Conservation (phyloP, 1,140 invertebrate genomes). For the Trachymyrmex cornetzi region DNA sequence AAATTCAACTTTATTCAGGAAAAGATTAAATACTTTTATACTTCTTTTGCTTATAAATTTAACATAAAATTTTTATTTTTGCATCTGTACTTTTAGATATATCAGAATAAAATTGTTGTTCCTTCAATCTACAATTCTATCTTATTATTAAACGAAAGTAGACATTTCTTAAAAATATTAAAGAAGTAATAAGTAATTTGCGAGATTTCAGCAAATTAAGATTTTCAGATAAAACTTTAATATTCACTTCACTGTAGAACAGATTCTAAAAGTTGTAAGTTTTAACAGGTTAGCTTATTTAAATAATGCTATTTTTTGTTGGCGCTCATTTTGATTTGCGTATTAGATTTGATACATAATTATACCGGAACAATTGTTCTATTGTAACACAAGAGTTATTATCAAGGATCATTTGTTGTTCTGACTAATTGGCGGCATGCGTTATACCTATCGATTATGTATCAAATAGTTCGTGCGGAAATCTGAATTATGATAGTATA, state of each 20-base stretch:
- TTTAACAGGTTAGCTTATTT: background rate
- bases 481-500: background rate
- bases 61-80: background rate
- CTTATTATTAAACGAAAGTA: background rate
- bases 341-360: conserved; percentile 2
- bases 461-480: background rate
- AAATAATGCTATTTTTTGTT: background rate
- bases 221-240: background rate
- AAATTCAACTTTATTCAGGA: background rate
- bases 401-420: conserved; percentile 15
- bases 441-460: conserved; percentile 12
- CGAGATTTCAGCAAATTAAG: background rate
- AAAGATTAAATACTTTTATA: conserved; percentile 5
- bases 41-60: background rate
- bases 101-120: background rate
- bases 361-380: background rate
- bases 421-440: conserved; percentile 26
- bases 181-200: background rate
- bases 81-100: background rate
- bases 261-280: background rate
- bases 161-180: background rate
- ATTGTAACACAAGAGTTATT: background rate
- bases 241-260: background rate
- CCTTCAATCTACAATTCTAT: background rate
- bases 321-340: background rate